Evolutionary conservation across 2,888 invertebrate species (phyloP).

Genomic region (Phalangium opilio): DNA sequence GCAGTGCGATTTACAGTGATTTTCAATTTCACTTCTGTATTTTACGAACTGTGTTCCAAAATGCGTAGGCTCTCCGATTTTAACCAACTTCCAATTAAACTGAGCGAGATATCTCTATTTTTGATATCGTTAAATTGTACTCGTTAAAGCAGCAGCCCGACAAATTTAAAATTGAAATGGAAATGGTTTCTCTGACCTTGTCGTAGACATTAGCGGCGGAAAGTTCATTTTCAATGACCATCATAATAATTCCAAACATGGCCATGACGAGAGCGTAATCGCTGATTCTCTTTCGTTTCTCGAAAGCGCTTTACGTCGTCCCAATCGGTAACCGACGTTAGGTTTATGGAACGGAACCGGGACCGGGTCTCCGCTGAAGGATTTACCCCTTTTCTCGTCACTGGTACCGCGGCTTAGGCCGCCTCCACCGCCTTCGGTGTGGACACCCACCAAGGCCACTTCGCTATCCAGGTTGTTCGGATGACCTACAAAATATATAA

Average conservation of each 20-base stretch:
- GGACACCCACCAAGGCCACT: constrained; percentile 15
- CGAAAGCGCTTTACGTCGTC: constrained; percentile 96
- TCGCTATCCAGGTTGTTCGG: constrained; percentile 16
- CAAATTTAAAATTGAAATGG: too few relatives aligned
- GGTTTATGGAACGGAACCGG: constrained; percentile 43
- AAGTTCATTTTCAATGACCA: constrained; percentile 99
- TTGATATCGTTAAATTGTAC: too few relatives aligned
- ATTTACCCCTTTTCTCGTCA: constrained; percentile 1
- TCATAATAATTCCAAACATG: constrained; percentile 96
- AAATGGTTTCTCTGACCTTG: constrained; percentile 73
- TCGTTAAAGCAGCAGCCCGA: too few relatives aligned
- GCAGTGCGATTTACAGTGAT: too few relatives aligned
- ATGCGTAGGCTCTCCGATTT: too few relatives aligned
- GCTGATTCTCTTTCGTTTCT: constrained; percentile 93
- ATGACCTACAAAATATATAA: not conserved
- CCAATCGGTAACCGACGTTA: constrained; percentile 91
- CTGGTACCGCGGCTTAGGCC: constrained; percentile 22
- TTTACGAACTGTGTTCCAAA: too few relatives aligned
- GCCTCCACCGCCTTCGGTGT: constrained; percentile 28
- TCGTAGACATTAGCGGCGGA: constrained; percentile 90
- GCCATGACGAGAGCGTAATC: constrained; percentile 99
- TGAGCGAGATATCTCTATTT: too few relatives aligned
- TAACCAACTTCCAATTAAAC: too few relatives aligned
- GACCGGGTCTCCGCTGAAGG: not conserved
- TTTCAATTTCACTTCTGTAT: too few relatives aligned